phyloP scores from a whole-genome alignment of 2,888 invertebrate species.

The Sisyra nigra region DNA sequence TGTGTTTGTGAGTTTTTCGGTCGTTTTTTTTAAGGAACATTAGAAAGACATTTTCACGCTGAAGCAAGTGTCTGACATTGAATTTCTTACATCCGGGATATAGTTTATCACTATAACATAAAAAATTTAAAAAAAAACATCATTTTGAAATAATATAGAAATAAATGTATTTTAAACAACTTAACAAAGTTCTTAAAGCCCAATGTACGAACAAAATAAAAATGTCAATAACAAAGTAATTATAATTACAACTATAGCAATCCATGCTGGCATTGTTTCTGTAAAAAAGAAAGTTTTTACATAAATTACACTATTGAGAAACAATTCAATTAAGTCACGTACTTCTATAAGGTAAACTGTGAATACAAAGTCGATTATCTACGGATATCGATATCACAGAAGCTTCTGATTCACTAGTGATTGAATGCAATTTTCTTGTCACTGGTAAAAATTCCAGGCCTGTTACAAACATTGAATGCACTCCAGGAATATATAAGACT shows the following conservation, averaged over 20 bases:
- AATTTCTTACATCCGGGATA: no score
- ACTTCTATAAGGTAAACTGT: slow-evolving; percentile 70
- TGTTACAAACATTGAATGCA: slow-evolving; percentile 95
- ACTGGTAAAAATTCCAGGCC: slow-evolving; percentile 84
- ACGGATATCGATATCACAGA: slow-evolving; percentile 90
- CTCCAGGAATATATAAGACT: slow-evolving; percentile 64
- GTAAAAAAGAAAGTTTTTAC: slow-evolving; percentile 23
- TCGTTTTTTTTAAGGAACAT: no score
- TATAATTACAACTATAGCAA: slow-evolving; percentile 59
- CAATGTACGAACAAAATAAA: slow-evolving; percentile 67
- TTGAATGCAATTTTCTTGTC: slow-evolving; percentile 49
- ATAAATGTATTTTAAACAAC: slow-evolving; percentile 4
- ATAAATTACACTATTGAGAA: background rate
- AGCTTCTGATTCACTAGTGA: slow-evolving; percentile 61
- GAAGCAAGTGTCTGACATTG: no score
- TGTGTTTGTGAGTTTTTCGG: no score
- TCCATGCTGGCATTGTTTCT: slow-evolving; percentile 72
- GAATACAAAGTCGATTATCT: slow-evolving; percentile 84
- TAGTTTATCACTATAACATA: no score
- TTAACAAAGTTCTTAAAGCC: slow-evolving; percentile 36
- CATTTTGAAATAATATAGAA: background rate
- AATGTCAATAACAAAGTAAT: slow-evolving; percentile 64
- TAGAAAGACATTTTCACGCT: no score
- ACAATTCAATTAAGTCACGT: slow-evolving; percentile 24
- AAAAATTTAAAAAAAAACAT: no score